A percentile compares a stretch with the other conserved stretches of the same genome.
phyloP scores from a whole-genome alignment of 1,140 invertebrate species.

The Euglossa dilemma region DNA sequence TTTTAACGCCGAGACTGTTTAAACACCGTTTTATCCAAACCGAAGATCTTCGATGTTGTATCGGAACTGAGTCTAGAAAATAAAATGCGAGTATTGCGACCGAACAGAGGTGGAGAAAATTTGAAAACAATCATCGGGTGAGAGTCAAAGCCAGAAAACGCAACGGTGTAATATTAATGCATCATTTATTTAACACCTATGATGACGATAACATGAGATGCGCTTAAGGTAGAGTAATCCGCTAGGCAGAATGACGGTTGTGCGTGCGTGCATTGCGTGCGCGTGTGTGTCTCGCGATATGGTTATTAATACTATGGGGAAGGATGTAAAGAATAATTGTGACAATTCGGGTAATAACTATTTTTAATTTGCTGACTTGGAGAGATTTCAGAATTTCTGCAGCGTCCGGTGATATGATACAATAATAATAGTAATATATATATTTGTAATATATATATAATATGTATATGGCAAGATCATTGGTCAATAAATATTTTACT shows the following conservation, averaged over 20 bases:
- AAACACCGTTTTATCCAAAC: too few relatives aligned
- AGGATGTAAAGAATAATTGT: slow-evolving; percentile 61
- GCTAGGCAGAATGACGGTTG: slow-evolving; percentile 34
- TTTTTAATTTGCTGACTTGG: slow-evolving; percentile 64
- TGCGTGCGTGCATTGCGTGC: slow-evolving; percentile 3
- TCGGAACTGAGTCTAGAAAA: too few relatives aligned
- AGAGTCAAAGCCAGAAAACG: slow-evolving; percentile 20
- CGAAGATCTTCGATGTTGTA: too few relatives aligned
- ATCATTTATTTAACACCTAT: slow-evolving; percentile 72
- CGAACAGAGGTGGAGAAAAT: too few relatives aligned
- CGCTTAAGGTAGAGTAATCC: slow-evolving; percentile 59
- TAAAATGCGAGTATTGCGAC: too few relatives aligned
- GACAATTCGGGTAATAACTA: slow-evolving; percentile 65
- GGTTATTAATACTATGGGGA: slow-evolving; percentile 22
- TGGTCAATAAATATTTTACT: slow-evolving; percentile 77
- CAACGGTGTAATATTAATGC: slow-evolving; percentile 59
- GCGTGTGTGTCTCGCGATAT: neutral
- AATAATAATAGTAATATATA: slow-evolving; percentile 70
- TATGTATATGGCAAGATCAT: slow-evolving; percentile 75
- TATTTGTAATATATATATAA: slow-evolving; percentile 58
- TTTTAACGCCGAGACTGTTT: too few relatives aligned
- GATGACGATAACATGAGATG: slow-evolving; percentile 66
- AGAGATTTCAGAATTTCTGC: slow-evolving; percentile 67
- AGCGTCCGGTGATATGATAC: slow-evolving; percentile 65
- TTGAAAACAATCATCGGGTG: slow-evolving; percentile 24